phyloP scores from a whole-genome alignment of 2,888 invertebrate genomes.

The Lottia scabra region DNA sequence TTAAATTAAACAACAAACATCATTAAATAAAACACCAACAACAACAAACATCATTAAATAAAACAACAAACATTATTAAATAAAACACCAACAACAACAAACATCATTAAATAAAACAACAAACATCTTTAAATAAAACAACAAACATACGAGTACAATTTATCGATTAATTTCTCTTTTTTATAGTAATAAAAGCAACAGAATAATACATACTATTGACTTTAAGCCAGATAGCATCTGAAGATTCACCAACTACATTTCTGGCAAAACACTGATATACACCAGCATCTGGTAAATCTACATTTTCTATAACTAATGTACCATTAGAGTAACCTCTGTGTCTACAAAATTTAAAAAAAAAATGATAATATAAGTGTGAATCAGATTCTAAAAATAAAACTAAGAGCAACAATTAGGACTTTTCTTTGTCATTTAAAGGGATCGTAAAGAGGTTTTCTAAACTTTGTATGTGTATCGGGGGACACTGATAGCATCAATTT shows the following conservation, averaged over 20 bases:
- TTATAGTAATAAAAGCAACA: not conserved
- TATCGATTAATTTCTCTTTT: too few relatives aligned
- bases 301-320: slow-evolving; percentile 77
- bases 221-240: slow-evolving; percentile 90
- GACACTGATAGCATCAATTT: too few relatives aligned
- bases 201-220: slow-evolving; percentile 86
- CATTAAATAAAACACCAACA: too few relatives aligned
- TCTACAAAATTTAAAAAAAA: slow-evolving; percentile 25
- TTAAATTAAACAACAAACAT: slow-evolving; percentile 39
- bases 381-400: too few relatives aligned
- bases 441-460: too few relatives aligned
- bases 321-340: slow-evolving; percentile 44
- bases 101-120: slow-evolving; percentile 47
- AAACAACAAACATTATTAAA: not conserved
- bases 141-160: too few relatives aligned
- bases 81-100: too few relatives aligned
- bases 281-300: slow-evolving; percentile 88
- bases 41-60: too few relatives aligned
- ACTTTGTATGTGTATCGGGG: too few relatives aligned
- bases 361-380: not conserved
- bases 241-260: slow-evolving; percentile 91
- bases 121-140: too few relatives aligned
- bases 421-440: too few relatives aligned
- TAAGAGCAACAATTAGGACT: too few relatives aligned
- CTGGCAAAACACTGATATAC: slow-evolving; percentile 94